These are phyloP conservation scores for Plebejus argus DNA, from an alignment of 2,888 invertebrate genomes.

Conservation along the genomic window DNA sequence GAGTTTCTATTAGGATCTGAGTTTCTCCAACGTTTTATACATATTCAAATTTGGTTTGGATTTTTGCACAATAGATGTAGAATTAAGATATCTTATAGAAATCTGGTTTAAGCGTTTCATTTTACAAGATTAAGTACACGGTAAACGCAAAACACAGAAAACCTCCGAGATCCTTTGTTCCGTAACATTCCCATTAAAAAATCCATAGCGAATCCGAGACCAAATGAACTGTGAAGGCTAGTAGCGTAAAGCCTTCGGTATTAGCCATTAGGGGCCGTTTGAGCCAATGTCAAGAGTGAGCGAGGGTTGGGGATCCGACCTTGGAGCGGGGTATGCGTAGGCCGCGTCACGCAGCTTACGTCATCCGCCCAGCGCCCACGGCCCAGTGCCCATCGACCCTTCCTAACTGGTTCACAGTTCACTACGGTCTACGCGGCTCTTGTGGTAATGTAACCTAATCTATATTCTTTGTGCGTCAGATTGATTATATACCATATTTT, in stretches of 20 bases:
- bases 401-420: conserved; percentile 50
- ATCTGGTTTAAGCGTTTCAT: neutral
- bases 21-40: neutral
- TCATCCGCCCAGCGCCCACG: conserved; percentile 52
- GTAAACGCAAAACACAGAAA: neutral
- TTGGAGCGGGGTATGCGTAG: conserved; percentile 52
- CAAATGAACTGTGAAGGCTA: neutral
- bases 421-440: conserved; percentile 44
- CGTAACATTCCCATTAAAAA: conserved; percentile 19
- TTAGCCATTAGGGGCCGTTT: conserved; percentile 6
- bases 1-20: neutral
- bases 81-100: neutral
- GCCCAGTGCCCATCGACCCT: conserved; percentile 48
- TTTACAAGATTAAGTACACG: neutral
- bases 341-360: conserved; percentile 65
- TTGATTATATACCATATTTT: neutral
- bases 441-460: conserved; percentile 4
- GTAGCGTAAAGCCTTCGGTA: neutral
- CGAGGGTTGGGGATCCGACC: conserved; percentile 63
- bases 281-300: conserved; percentile 63
- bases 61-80: neutral
- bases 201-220: neutral
- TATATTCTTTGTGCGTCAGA: conserved; percentile 10
- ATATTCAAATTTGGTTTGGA: neutral
- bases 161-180: conserved; percentile 7